Evolutionary conservation across 2,888 invertebrate species (phyloP).

Genomic region (Idaea straminata): DNA sequence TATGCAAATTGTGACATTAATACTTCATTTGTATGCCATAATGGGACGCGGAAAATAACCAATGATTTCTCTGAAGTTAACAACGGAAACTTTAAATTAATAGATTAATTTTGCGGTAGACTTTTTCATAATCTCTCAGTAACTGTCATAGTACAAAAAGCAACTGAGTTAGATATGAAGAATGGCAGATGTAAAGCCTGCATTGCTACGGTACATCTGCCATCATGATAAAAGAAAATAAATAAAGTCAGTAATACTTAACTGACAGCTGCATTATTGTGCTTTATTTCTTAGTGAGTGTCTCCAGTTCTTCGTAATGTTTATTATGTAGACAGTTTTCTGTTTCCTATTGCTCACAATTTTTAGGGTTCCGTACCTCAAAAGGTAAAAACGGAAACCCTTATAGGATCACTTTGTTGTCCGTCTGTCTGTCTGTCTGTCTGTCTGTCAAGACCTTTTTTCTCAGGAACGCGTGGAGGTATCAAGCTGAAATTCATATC

Average conservation of each 20-base stretch:
- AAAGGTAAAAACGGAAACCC: no score
- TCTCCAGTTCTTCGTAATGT: not conserved
- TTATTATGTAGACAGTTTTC: not conserved
- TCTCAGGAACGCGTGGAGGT: no score
- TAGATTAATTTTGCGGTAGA: no score
- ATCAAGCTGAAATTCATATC: no score
- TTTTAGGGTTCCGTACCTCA: no score
- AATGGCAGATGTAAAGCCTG: constrained; percentile 22
- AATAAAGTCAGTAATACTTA: constrained; percentile 14
- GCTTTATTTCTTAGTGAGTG: constrained; percentile 12
- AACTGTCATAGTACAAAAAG: constrained; percentile 14
- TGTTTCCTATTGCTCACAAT: not conserved
- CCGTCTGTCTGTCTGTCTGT: no score
- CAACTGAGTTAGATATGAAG: constrained; percentile 7
- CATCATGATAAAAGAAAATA: constrained; percentile 16
- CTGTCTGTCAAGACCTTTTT: no score
- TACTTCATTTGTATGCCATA: constrained; percentile 11
- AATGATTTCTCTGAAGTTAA: constrained; percentile 15
- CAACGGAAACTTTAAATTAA: not conserved
- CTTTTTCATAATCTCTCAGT: no score
- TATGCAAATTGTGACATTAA: constrained; percentile 30
- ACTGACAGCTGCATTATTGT: constrained; percentile 20
- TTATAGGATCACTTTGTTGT: no score
- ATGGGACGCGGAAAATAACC: constrained; percentile 9
- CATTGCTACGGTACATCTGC: constrained; percentile 19